phyloP scores from a whole-genome alignment of 2,113 vertebrate genomes.

The Heterotis niloticus region DNA sequence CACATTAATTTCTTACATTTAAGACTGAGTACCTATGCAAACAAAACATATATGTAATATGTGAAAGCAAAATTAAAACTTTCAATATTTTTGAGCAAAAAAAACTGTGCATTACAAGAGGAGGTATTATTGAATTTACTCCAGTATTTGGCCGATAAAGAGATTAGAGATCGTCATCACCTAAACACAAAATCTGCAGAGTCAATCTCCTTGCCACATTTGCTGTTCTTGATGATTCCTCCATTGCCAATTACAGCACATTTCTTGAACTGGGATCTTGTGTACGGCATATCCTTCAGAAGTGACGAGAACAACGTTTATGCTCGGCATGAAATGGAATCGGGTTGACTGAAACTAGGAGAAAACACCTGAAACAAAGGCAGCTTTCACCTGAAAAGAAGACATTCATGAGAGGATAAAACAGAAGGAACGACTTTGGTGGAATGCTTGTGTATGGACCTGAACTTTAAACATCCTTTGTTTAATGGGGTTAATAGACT shows the following conservation, averaged over 20 bases:
- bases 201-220: conserved; percentile 90
- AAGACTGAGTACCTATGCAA: neutral
- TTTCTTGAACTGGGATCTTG: conserved; percentile 93
- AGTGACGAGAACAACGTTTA: conserved; percentile 26
- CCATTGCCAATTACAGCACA: conserved; percentile 94
- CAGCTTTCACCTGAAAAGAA: no score
- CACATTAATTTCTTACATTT: conserved; percentile 1
- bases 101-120: neutral
- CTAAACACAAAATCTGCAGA: conserved; percentile 91
- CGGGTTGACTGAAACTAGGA: neutral
- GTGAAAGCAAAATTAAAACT: neutral
- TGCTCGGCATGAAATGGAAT: neutral
- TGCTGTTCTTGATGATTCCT: conserved; percentile 92
- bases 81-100: no score
- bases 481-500: no score
- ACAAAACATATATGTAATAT: neutral
- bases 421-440: no score
- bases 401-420: no score
- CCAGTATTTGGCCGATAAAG: neutral
- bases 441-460: no score
- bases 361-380: neutral
- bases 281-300: conserved; percentile 89
- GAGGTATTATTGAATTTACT: neutral
- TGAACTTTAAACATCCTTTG: no score
- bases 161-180: conserved; percentile 53